Conservation (phyloP, 2,113 vertebrate genomes). For the Pteronura brasiliensis region DNA sequence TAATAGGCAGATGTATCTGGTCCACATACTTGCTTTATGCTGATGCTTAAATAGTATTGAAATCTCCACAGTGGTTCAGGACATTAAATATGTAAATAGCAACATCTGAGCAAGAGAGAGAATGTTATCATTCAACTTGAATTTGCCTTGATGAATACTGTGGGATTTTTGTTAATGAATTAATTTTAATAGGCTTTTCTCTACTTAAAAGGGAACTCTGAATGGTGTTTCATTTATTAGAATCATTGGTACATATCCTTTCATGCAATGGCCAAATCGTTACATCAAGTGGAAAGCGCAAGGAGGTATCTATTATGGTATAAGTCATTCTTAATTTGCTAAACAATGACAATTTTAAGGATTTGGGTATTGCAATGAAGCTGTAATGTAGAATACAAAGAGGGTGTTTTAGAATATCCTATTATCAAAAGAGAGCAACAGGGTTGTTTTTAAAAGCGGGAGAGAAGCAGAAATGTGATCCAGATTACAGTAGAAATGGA, state of each 20-base stretch:
- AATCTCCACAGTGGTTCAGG: neutral
- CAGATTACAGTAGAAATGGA: neutral
- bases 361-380: conserved; percentile 8
- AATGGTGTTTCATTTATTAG: neutral
- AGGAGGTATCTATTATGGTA: neutral
- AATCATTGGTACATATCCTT: neutral
- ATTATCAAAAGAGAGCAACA: neutral
- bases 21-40: neutral
- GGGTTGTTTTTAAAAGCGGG: neutral
- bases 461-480: neutral
- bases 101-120: neutral
- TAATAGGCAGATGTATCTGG: neutral
- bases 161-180: neutral
- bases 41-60: neutral
- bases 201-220: neutral
- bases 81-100: conserved; percentile 20
- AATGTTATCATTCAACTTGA: neutral
- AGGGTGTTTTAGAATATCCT: neutral
- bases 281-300: neutral
- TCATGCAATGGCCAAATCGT: neutral
- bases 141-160: neutral
- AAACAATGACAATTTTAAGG: conserved; percentile 5
- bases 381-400: neutral
- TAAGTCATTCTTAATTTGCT: neutral
- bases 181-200: conserved; percentile 19